Conservation (phyloP, 2,113 vertebrate genomes). For the Tachysurus vachellii region DNA sequence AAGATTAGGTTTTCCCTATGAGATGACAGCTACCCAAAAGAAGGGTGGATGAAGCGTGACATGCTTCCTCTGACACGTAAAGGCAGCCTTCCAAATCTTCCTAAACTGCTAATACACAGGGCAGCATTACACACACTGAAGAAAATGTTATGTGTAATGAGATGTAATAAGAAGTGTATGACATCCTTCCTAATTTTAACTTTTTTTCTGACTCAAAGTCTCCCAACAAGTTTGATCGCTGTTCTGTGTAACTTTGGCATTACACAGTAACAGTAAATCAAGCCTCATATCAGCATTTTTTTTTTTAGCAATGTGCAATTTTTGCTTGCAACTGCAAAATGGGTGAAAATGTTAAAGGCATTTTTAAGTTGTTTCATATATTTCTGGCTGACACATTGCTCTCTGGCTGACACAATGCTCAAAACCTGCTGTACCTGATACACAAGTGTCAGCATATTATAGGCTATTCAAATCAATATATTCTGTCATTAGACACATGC, state of each 20-base stretch:
- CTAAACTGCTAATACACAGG: background rate
- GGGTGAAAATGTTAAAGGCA: background rate
- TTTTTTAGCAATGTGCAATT: background rate
- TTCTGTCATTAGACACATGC: background rate
- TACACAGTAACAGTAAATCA: background rate
- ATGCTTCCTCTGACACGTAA: background rate
- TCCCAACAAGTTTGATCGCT: no score
- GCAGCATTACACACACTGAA: background rate
- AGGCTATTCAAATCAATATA: background rate
- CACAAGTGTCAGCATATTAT: background rate
- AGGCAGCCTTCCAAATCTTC: background rate
- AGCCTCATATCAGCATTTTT: background rate
- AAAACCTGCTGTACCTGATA: background rate
- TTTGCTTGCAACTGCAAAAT: background rate
- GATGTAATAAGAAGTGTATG: background rate
- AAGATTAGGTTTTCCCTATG: no score
- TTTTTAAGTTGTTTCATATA: background rate
- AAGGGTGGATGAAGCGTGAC: background rate
- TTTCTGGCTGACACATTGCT: background rate
- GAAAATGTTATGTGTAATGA: background rate
- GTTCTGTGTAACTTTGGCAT: no score
- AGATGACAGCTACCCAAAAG: background rate
- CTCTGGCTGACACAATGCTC: no score
- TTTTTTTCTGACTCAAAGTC: no score
- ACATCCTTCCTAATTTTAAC: background rate